A percentile compares a stretch with the other conserved stretches of the same genome.
Conservation (phyloP, 1,140 invertebrate species). For the Drosophila orena region DNA sequence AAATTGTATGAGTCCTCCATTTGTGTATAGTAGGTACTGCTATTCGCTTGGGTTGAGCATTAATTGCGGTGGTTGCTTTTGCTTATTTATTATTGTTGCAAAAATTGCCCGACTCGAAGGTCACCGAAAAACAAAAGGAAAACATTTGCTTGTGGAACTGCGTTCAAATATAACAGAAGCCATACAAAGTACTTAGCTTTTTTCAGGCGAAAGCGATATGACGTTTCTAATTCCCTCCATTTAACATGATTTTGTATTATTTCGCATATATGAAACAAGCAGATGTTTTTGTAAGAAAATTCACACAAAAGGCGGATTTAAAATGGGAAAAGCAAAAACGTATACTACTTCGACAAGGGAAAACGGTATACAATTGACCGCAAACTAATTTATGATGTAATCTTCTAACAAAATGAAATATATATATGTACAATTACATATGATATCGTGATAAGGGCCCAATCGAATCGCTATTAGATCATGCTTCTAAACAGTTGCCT, state of each 20-base stretch:
- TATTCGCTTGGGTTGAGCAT: constrained; percentile 16
- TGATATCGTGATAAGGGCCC: too few species aligned
- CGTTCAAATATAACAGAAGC: constrained; percentile 4
- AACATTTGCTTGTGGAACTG: constrained; percentile 8
- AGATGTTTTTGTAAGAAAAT: not conserved
- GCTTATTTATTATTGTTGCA: constrained; percentile 42
- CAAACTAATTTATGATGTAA: too few species aligned
- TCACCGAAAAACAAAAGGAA: constrained; percentile 18
- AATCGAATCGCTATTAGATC: constrained; percentile 2
- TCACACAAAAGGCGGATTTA: too few species aligned
- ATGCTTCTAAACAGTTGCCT: constrained; percentile 10
- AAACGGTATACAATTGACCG: too few species aligned
- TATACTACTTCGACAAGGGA: too few species aligned
- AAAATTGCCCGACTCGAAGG: constrained; percentile 35
- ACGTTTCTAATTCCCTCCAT: not conserved
- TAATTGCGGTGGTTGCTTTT: constrained; percentile 15
- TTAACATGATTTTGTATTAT: not conserved
- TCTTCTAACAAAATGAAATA: not conserved
- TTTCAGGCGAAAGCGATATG: constrained; percentile 3
- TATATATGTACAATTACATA: too few species aligned
- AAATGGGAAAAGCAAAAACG: too few species aligned
- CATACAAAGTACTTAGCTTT: constrained; percentile 16
- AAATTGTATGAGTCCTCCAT: not conserved
- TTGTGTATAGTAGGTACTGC: not conserved
- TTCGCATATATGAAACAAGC: not conserved